Evolutionary conservation across 2,113 vertebrate species (phyloP), one percentile per base, ranked within the genome.

Genomic region (Felis catus): DNA sequence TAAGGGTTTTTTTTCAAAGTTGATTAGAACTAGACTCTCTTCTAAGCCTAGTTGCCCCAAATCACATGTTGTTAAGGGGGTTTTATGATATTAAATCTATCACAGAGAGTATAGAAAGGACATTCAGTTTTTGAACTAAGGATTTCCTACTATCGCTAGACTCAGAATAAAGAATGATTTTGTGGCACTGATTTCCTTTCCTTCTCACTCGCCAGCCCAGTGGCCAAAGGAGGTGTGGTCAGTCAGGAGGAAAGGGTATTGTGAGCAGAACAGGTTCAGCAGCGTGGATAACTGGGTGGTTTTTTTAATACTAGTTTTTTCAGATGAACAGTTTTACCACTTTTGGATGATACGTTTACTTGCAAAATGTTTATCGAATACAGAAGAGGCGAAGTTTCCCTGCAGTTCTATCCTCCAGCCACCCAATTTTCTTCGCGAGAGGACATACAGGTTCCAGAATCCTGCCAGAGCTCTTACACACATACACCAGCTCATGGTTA

Each of bases 241-340:
- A 1, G 1, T 73, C 29, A 1, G 7, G n/a, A 51, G 14, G 39
- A 3, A 3, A 14, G 16, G 1, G 2, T 9, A 36, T 13, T 5
- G 6, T 21, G 15, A 83, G 39, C 15, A 48, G 29, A 55, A 13
- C 23, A n/a, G 78, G 48, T 4, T 31, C 61, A 39, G 3, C 3
- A 27, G n/a, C 3, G 6, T 2, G 2, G 65, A 21, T 58, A 39
- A 29, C 19, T 65, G 58, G n/a, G n/a, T 81, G 71, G 27, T 7
- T 87, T 73, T 41, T 79, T n/a, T 74, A 80, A 23, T 15, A 21
- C 45, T 45, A 45, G 45, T 63, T 27, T 15, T 55, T 78, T 79
- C 79, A 29, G 19, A n/a, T 45, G 61, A 68, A 33, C 45, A 39
- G 11, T 71, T 36, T 71, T 36, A 36, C 33, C 36, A 21, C 68